phyloP scores from a whole-genome alignment of 2,797 vertebrate genomes.

The Australoheros facetus region DNA sequence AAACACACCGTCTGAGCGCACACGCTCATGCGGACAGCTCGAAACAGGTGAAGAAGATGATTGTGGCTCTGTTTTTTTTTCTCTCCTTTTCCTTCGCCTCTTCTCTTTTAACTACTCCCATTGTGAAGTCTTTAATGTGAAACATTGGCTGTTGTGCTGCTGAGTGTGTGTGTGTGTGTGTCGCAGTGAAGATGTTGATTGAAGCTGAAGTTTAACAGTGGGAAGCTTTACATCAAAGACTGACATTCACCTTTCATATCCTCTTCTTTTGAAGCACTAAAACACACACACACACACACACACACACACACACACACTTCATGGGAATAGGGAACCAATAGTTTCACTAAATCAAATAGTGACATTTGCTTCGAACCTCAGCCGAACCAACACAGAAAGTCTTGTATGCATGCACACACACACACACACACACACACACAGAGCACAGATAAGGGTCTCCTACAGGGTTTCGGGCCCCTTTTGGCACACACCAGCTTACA shows the following conservation, averaged over 20 bases:
- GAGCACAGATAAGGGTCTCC: constrained; percentile 47
- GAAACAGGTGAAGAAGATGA: constrained; percentile 42
- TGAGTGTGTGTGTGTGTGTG: constrained; percentile 22
- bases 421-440: constrained; percentile 14
- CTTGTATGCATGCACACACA: background rate
- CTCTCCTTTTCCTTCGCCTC: constrained; percentile 8
- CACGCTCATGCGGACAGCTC: constrained; percentile 5
- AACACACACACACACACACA: constrained; percentile 20
- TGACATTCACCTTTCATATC: constrained; percentile 77
- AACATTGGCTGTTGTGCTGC: constrained; percentile 29
- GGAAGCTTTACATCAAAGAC: constrained; percentile 77
- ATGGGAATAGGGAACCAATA: constrained; percentile 46
- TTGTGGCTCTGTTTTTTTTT: background rate
- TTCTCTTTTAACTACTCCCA: constrained; percentile 5
- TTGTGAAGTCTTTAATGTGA: constrained; percentile 49
- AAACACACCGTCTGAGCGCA: constrained; percentile 1
- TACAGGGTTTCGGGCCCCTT: constrained; percentile 50
- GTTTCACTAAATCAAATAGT: constrained; percentile 64
- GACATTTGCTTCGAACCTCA: constrained; percentile 57
- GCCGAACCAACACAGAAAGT: constrained; percentile 38
- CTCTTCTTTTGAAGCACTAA: constrained; percentile 65
- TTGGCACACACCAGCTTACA: constrained; percentile 64
- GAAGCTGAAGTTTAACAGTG: constrained; percentile 77
- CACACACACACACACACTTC: constrained; percentile 21
- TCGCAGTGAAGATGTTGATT: constrained; percentile 66